Evolutionary conservation across 2,113 vertebrate genomes (phyloP).

Genomic region (Haplochromis vanheusdeni): DNA sequence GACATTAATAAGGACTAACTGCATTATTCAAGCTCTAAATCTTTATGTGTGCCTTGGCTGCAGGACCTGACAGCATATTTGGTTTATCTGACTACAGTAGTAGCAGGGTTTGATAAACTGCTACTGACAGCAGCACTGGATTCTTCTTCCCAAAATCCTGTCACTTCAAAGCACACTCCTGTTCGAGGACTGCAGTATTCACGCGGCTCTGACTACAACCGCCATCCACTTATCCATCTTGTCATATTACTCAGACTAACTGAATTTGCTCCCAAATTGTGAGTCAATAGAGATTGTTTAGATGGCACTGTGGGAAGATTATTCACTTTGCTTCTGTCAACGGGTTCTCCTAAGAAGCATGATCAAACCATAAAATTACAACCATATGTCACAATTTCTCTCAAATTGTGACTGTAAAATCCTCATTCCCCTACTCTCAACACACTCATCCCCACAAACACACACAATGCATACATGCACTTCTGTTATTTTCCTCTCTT

Average conservation of each 20-base stretch:
- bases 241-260: slow-evolving; percentile 42
- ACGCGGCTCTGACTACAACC: neutral
- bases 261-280: slow-evolving; percentile 35
- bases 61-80: neutral
- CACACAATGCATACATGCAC: neutral
- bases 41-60: neutral
- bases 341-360: neutral
- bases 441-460: neutral
- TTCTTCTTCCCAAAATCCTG: neutral
- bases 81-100: neutral
- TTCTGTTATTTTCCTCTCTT: neutral
- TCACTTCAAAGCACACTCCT: slow-evolving; percentile 8
- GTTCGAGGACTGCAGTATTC: neutral
- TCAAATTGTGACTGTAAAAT: neutral
- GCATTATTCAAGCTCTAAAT: neutral
- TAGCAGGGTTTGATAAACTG: slow-evolving; percentile 9
- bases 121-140: neutral
- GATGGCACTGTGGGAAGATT: slow-evolving; percentile 17
- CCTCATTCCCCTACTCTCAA: neutral
- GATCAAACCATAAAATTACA: neutral
- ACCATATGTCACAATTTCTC: neutral
- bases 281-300: slow-evolving; percentile 39
- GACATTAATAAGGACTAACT: neutral
- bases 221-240: slow-evolving; percentile 30
- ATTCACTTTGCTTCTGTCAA: slow-evolving; percentile 39